These are phyloP conservation scores for Drosophila teissieri DNA, from an alignment of 1,140 invertebrate species.

Conservation along the genomic window DNA sequence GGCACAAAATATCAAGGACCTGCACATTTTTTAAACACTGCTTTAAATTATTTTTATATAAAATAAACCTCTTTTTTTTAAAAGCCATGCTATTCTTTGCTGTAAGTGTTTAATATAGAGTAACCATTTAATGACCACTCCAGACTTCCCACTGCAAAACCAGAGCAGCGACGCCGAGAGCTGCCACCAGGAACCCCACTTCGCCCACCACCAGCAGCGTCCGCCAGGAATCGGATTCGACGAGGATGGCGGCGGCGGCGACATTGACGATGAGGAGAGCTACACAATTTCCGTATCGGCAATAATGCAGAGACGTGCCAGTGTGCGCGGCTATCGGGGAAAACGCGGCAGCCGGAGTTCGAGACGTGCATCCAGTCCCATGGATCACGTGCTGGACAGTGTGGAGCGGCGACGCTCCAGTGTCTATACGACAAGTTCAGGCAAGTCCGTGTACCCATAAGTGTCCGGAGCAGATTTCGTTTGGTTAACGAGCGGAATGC, in stretches of 20 bases:
- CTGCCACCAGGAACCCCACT: constrained; percentile 41
- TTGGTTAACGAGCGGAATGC: constrained; percentile 42
- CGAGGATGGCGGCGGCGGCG: constrained; percentile 34
- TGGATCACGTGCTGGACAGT: constrained; percentile 85
- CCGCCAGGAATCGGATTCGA: constrained; percentile 38
- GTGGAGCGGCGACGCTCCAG: constrained; percentile 89
- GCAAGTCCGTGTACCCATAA: constrained; percentile 87
- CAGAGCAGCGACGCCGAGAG: constrained; percentile 71
- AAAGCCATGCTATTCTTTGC: not conserved
- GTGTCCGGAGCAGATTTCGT: constrained; percentile 56
- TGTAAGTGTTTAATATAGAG: not conserved
- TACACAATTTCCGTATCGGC: constrained; percentile 93
- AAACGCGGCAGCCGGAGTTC: constrained; percentile 85
- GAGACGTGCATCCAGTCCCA: constrained; percentile 90
- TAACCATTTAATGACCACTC: not conserved
- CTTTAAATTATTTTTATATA: not conserved
- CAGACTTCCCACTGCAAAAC: constrained; percentile 67
- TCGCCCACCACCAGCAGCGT: constrained; percentile 16
- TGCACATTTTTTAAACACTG: too few species aligned
- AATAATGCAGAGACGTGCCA: constrained; percentile 91
- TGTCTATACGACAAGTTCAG: constrained; percentile 93
- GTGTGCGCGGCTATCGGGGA: constrained; percentile 87
- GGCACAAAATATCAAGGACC: too few species aligned
- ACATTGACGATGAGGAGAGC: constrained; percentile 88
- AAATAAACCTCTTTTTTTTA: not conserved